phyloP scores from a whole-genome alignment of 2,888 invertebrate genomes.

The Monoplex corrugatus region DNA sequence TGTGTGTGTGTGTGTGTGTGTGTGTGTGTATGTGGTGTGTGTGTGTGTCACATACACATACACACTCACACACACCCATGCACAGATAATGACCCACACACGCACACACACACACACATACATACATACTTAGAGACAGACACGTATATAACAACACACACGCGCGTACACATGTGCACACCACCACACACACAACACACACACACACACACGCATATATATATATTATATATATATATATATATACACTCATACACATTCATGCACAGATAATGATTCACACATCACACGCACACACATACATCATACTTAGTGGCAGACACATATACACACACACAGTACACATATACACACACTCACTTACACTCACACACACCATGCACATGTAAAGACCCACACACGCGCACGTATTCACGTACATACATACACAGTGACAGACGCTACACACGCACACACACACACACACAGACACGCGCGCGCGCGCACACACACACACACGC shows the following conservation, averaged over 20 bases:
- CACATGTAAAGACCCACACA: neutral
- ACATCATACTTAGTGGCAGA: neutral
- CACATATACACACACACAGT: too few species aligned
- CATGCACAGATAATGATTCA: too few species aligned
- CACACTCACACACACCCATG: neutral
- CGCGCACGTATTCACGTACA: neutral
- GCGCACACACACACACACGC: neutral
- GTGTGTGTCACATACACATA: neutral
- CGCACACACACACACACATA: neutral
- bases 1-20: neutral
- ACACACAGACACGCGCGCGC: neutral
- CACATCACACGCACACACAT: too few species aligned
- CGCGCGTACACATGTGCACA: too few species aligned
- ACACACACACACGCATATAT: neutral
- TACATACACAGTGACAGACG: neutral
- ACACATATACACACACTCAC: constrained; percentile 13
- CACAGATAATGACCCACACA: neutral
- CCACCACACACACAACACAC: too few species aligned
- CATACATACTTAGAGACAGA: neutral
- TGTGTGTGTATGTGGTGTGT: neutral
- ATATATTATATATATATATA: too few species aligned
- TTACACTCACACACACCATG: neutral
- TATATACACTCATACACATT: too few species aligned
- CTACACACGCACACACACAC: neutral
- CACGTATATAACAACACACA: neutral